phyloP scores from a whole-genome alignment of 92 coral and sea anemone genomes.

The Paramuricea clavata region DNA sequence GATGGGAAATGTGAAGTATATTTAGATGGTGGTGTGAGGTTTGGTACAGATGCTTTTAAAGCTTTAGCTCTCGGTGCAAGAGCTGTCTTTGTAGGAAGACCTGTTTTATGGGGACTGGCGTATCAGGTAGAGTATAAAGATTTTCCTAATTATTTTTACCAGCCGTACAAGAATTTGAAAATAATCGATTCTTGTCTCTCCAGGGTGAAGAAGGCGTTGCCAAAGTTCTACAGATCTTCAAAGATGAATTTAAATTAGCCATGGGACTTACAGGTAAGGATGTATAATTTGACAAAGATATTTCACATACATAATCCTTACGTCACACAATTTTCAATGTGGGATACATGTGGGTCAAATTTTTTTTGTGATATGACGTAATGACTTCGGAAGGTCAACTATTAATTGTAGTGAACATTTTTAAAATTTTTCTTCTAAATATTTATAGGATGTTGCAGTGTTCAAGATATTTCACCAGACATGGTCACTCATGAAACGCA shows the following conservation, averaged over 20 bases:
- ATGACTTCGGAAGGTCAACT: too few species aligned
- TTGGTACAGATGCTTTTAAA: constrained; percentile 64
- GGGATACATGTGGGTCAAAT: too few species aligned
- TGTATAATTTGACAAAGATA: background rate
- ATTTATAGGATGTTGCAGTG: background rate
- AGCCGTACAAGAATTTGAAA: background rate
- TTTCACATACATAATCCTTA: background rate
- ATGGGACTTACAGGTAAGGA: constrained; percentile 34
- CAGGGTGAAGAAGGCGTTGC: constrained; percentile 21
- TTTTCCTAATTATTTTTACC: background rate
- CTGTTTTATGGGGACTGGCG: constrained; percentile 49
- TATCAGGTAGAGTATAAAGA: too few species aligned
- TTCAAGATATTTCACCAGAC: background rate
- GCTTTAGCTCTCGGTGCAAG: constrained; percentile 61
- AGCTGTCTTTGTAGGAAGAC: constrained; percentile 62
- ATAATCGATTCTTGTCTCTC: background rate
- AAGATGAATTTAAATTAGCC: constrained; percentile 30
- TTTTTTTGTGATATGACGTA: too few species aligned
- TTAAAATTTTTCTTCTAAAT: background rate
- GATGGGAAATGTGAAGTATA: constrained; percentile 58
- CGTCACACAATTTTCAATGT: too few species aligned
- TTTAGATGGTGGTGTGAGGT: constrained; percentile 63
- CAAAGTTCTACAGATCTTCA: constrained; percentile 26
- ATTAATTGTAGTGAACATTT: too few species aligned
- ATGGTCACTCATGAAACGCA: background rate